These are phyloP conservation scores for Geodia barretti DNA, from an alignment of 37 sponge, comb jelly and placozoan genomes.

Conservation along the genomic window DNA sequence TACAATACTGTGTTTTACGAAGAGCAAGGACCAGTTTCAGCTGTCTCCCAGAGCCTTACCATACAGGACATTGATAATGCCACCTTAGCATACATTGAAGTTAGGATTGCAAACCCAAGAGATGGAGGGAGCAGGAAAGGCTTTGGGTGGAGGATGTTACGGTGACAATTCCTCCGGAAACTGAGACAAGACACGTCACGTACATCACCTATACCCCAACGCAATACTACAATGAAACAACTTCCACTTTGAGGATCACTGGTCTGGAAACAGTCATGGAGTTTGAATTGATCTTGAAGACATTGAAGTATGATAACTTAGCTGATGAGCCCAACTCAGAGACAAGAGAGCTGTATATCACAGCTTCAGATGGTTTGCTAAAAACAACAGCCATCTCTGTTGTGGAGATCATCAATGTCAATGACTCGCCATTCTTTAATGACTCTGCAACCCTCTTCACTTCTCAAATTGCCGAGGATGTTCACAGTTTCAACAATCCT, in stretches of 20 bases:
- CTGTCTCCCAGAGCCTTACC: constrained; percentile 34
- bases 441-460: constrained; percentile 21
- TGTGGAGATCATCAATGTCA: constrained; percentile 59
- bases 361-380: constrained; percentile 76
- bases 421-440: constrained; percentile 88
- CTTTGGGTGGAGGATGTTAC: constrained; percentile 66
- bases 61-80: constrained; percentile 82
- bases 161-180: constrained; percentile 28
- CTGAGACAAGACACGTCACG: constrained; percentile 33
- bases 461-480: constrained; percentile 66
- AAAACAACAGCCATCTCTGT: constrained; percentile 23
- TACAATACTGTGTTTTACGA: constrained; percentile 55
- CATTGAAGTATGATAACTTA: constrained; percentile 73
- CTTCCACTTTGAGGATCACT: constrained; percentile 64
- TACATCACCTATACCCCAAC: constrained; percentile 59
- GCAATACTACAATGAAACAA: constrained; percentile 67
- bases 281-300: constrained; percentile 75
- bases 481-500: constrained; percentile 34
- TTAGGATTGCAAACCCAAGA: constrained; percentile 48
- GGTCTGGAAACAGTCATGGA: constrained; percentile 78
- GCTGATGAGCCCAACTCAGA: constrained; percentile 72
- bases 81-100: constrained; percentile 59
- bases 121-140: constrained; percentile 62
- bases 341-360: constrained; percentile 43
- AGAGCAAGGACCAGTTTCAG: constrained; percentile 67